Base-by-base conservation (phyloP, 2,888 invertebrate genomes). In the Cantharis nigra region DNA sequence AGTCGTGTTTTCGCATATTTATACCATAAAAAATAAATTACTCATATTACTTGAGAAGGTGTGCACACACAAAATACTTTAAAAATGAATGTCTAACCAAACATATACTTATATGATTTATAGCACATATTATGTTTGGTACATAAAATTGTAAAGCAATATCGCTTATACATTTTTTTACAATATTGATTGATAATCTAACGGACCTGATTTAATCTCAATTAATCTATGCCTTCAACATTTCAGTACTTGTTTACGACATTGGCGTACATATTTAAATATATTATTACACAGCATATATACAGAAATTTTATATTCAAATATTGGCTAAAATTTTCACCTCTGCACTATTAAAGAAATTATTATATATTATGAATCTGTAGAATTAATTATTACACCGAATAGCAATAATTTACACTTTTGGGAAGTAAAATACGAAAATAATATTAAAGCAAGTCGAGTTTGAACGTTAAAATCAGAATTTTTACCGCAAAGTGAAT, bases 151-250 rank as follows among this genome's bases (percentile, higher is more conserved):
- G n/a, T 49, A 49, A 49, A 49, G 49, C n/a, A 49, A 49, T 49
- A 49, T 49, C 49, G n/a, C n/a, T 49, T 49, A 49, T 49, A n/a
- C 26, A 7, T 26, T 13, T 33, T 33, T 30, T 30, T 30, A 3
- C 28, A 30, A 9, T 78, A 75, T 71, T 65, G 78, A 78, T 78
- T 75, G 69, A 78, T 71, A 70, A 26, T 71, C 70, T 14, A 63
- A 62, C 74, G 28, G 63, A 74, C 63, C 23, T 69, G 69, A 77
- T 69, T 77, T 72, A 71, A 75, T 77, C 63, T 69, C 64, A 20
- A 20, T 63, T 74, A 71, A 77, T 77, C 74, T 74, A 69, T 70
- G 30, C 67, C 64, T 14, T 18, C 67, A 30, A 70, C 20, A 49
- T 18, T 64, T 14, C 70, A 72, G 49, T 70, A 72, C 72, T 64